Conservation (phyloP, 2,113 vertebrate genomes). For the Corynorhinus townsendii region DNA sequence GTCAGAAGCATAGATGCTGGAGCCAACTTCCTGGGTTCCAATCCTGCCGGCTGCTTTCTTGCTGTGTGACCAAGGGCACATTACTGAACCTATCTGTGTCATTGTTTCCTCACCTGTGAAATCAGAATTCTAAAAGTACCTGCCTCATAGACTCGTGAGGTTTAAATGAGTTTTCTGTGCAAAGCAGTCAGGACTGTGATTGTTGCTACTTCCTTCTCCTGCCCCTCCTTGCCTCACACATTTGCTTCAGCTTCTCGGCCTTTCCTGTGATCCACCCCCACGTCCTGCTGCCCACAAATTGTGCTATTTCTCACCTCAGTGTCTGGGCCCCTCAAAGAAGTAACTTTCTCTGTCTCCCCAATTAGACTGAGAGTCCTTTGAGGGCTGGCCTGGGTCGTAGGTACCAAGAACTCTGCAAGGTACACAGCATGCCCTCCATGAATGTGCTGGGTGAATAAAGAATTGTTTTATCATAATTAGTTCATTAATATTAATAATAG, state of each 20-base stretch:
- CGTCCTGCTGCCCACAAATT: no score
- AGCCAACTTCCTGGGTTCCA: background rate
- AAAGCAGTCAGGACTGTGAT: background rate
- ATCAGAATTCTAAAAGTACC: background rate
- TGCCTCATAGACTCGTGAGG: background rate
- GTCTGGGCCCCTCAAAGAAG: background rate
- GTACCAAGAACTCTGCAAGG: background rate
- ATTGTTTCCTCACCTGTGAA: background rate
- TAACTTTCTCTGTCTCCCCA: background rate
- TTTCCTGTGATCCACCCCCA: background rate
- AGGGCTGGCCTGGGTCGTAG: background rate
- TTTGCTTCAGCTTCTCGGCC: background rate
- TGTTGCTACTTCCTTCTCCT: no score
- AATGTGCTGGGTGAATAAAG: background rate
- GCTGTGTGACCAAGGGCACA: background rate
- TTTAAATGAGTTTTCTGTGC: background rate
- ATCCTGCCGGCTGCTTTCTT: background rate
- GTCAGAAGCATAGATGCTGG: background rate
- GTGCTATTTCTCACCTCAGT: background rate
- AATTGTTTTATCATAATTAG: no score
- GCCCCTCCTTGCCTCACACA: background rate
- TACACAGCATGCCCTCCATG: background rate
- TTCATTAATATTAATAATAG: no score
- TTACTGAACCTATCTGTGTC: background rate
- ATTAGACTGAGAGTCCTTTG: background rate